Percentiles rank a stretch among this genome's conserved stretches.
phyloP scores from a whole-genome alignment of 2,113 vertebrate genomes.

The Ceratotherium simum region DNA sequence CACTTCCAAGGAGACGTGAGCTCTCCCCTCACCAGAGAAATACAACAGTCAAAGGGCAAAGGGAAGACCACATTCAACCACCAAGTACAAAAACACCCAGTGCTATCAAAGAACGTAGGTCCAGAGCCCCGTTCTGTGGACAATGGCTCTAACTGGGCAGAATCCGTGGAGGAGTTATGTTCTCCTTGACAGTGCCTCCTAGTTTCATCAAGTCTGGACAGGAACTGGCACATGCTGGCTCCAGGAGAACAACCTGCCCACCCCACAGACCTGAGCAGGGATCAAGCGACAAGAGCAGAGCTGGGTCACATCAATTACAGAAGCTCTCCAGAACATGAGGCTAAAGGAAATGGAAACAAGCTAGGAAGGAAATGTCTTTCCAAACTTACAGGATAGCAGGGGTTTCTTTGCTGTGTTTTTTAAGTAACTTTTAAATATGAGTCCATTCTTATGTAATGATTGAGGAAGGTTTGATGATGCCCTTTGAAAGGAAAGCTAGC shows the following conservation, averaged over 20 bases:
- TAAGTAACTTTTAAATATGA: conserved; percentile 48
- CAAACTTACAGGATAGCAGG: neutral
- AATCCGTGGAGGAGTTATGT: neutral
- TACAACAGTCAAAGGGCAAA: neutral
- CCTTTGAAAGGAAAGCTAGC: conserved; percentile 34
- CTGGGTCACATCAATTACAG: neutral
- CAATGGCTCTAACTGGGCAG: neutral
- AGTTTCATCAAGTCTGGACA: neutral
- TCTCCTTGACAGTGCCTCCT: neutral
- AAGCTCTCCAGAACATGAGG: neutral
- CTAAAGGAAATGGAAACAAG: conserved; percentile 27
- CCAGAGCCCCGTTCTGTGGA: neutral
- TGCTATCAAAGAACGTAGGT: neutral
- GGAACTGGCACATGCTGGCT: neutral
- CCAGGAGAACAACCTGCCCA: neutral
- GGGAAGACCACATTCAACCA: neutral
- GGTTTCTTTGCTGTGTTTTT: neutral
- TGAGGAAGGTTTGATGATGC: neutral
- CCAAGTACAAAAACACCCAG: neutral
- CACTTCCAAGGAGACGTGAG: neutral
- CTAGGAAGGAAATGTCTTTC: conserved; percentile 8
- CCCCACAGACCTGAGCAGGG: neutral
- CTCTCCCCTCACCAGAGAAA: neutral
- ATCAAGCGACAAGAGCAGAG: neutral
- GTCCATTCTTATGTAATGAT: neutral